A percentile compares a stretch with the other conserved stretches of the same genome.
phyloP scores from a whole-genome alignment of 1,140 invertebrate genomes.

The Hetaerina americana region DNA sequence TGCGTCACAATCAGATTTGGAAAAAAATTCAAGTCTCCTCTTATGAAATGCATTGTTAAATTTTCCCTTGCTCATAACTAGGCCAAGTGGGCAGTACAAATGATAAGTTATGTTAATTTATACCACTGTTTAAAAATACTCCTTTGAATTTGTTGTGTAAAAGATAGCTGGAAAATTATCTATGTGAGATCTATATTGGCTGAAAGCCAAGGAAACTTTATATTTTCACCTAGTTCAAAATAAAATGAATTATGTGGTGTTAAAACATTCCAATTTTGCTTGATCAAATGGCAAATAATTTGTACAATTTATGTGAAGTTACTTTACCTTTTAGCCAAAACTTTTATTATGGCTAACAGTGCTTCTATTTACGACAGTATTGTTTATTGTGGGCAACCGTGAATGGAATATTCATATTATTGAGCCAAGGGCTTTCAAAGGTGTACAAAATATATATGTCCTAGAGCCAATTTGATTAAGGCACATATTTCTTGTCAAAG shows the following conservation, averaged over 20 bases:
- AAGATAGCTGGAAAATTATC: background rate
- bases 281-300: background rate
- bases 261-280: background rate
- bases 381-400: background rate
- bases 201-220: background rate
- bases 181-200: background rate
- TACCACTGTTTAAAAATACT: background rate
- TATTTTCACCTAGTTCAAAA: background rate
- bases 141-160: background rate
- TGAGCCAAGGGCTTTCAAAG: background rate
- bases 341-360: background rate
- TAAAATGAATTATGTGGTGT: background rate
- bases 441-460: background rate
- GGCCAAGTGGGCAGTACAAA: background rate
- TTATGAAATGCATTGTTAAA: background rate
- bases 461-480: background rate
- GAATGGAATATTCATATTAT: background rate
- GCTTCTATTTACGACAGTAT: background rate
- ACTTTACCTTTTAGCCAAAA: background rate
- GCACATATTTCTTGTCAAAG: background rate
- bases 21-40: background rate
- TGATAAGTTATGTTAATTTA: background rate
- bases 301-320: background rate
- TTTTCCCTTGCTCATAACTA: background rate
- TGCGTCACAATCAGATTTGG: background rate